Base-by-base conservation (phyloP, 2,797 vertebrate species). In the Vespertilio murinus region DNA sequence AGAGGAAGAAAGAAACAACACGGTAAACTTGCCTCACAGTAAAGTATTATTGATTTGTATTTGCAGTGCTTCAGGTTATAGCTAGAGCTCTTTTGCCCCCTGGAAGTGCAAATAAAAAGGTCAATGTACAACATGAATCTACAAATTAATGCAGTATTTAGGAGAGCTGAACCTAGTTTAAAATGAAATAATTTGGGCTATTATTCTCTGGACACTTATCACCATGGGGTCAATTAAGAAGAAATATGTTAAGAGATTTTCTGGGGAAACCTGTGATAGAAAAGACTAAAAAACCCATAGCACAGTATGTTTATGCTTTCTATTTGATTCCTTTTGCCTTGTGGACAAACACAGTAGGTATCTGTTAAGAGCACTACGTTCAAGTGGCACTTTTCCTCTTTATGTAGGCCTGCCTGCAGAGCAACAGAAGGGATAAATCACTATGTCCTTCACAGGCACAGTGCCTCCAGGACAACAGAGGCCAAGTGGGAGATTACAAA, bases 61-160 rank as follows among this genome's bases (percentile, higher is more conserved):
- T 25, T 64, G 20, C 22, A 16, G 23, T n/a, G 22, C 74, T 81
- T 42, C 20, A 47, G 47, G 61, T 56, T 89, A 56, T 18, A 78
- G 49, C 33, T 20, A 10, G 30, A 93, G 61, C 10, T 59, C 23
- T 77, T 54, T 67, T 52, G 33, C 8, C 56, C 81, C 33, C 65
- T 92, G 65, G 47, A 91, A 79, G 73, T 28, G 16, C 47, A 81
- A 80, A 93, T 47, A 54, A 45, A 88, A 94, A 79, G 71, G 64
- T 92, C 86, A 71, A 0, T 18, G 42, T 17, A 52, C 59, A 67
- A 14, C 13, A 71, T 14, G 74, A 67, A 42, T 75, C 45, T 82
- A 20, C 33, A 59, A 22, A 70, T 30, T 40, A 42, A 38, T 11
- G 17, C 8, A 1, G 18, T 35, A 25, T 30, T 92, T 52, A 49